Percentiles rank a stretch among this genome's conserved stretches.
Conservation (phyloP, 2,888 invertebrate genomes). For the Elysia crispata region DNA sequence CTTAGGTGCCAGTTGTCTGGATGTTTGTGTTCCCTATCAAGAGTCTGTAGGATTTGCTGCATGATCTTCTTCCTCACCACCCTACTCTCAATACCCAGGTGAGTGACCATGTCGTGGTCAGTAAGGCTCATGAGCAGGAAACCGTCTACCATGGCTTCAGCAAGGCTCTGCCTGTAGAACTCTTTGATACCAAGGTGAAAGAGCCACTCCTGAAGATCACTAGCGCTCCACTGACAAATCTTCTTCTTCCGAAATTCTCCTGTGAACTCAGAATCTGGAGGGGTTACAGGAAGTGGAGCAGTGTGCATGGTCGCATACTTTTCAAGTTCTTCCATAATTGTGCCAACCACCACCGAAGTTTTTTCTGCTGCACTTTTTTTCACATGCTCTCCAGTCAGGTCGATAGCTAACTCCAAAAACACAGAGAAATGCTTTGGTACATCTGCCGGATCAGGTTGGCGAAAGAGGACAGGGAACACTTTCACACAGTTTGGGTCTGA, state of each 20-base stretch:
- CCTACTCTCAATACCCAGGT: conserved; percentile 74
- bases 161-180: conserved; percentile 75
- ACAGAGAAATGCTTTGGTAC: conserved; percentile 65
- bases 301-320: conserved; percentile 68
- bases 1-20: conserved; percentile 75
- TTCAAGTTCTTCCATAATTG: conserved; percentile 73
- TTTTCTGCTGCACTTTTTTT: conserved; percentile 73
- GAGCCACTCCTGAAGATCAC: conserved; percentile 76
- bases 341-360: conserved; percentile 73
- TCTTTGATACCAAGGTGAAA: conserved; percentile 75
- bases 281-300: conserved; percentile 59
- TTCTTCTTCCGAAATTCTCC: conserved; percentile 73
- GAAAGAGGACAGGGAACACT: conserved; percentile 69
- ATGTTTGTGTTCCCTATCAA: conserved; percentile 74
- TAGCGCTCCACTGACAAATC: conserved; percentile 73
- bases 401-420: conserved; percentile 62
- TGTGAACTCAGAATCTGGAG: conserved; percentile 70
- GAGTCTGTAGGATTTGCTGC: conserved; percentile 72
- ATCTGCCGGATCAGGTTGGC: conserved; percentile 63
- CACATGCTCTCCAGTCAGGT: conserved; percentile 62
- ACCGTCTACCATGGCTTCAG: conserved; percentile 75
- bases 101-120: conserved; percentile 73
- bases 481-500: conserved; percentile 63
- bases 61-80: conserved; percentile 75
- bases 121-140: conserved; percentile 76